Base-by-base conservation (phyloP, 2,797 vertebrate species). In the Melanotaenia nigrans region DNA sequence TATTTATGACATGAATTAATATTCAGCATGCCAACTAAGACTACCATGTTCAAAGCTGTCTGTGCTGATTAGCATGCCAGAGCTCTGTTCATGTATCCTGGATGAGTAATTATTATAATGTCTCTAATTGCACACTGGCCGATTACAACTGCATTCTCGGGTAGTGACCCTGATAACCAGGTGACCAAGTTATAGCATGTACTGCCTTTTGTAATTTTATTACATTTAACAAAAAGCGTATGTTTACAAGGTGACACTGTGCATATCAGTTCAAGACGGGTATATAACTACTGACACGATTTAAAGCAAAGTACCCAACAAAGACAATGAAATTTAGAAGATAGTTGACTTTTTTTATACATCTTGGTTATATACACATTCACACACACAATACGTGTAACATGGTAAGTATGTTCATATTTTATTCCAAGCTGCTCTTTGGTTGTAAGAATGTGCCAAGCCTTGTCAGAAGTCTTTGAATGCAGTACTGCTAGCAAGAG, bases 21-120 rank as follows among this genome's bases (percentile, higher is more conserved):
- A 84, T 83, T 75, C 76, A 83, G 25, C 66, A 53, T 38, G 56
- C 36, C 51, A 60, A 68, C 68, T 16, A 47, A 84, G 65, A 75
- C 67, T 45, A 25, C 33, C 22, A 30, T 75, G 73, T 68, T 87
- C 66, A 78, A 74, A 81, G 67, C 70, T 38, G 77, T 58, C 77
- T 55, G n/a, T 55, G 65, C 62, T 84, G 73, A 88, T 85, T 83
- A 85, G 67, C 77, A 62, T 78, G 78, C 81, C 58, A 22, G 56
- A 66, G 67, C 70, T 82, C 51, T 71, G 18, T 60, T 76, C 20
- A 13, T 77, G 75, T 61, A 71, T 78, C 71, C 67, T 33, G 56
- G 63, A 56, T 78, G 77, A 81, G 71, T 81, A 77, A 88, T 88
- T 86, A 78, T 55, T 64, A 47, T 68, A 81, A 82, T 68, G 74